Evolutionary conservation across 2,113 vertebrate species (phyloP).

Genomic region (Galeopterus variegatus): DNA sequence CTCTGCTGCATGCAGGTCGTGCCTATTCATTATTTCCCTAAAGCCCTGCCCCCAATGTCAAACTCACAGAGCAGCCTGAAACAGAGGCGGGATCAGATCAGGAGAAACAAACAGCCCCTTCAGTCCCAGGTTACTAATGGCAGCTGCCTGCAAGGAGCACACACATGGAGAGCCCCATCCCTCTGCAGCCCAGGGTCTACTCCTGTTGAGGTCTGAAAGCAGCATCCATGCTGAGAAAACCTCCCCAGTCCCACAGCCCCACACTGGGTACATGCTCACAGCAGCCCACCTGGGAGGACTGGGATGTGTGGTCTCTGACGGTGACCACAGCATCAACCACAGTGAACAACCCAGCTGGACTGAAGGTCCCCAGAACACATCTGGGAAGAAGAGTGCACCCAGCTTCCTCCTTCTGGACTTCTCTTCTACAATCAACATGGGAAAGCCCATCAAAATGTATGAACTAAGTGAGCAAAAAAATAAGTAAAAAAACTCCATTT

Average conservation of each 20-base stretch:
- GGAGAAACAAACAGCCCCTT: neutral
- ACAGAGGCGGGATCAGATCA: neutral
- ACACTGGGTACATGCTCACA: too few species aligned
- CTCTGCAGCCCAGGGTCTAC: too few species aligned
- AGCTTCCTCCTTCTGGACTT: too few species aligned
- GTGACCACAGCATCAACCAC: neutral
- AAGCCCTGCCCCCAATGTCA: neutral
- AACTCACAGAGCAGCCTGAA: neutral
- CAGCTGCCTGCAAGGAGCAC: neutral
- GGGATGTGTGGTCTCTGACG: neutral
- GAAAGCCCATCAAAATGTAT: too few species aligned
- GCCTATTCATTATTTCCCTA: neutral
- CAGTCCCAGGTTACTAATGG: neutral
- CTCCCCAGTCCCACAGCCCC: neutral
- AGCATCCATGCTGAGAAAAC: neutral
- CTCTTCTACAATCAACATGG: too few species aligned
- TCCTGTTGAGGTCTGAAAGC: too few species aligned
- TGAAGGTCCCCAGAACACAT: neutral
- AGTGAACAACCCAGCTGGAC: neutral
- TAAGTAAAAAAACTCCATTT: neutral
- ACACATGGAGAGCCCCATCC: too few species aligned
- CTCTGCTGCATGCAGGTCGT: neutral
- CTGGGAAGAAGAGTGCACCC: neutral
- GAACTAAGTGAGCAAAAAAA: neutral
- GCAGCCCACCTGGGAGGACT: neutral